A percentile compares a stretch with the other conserved stretches of the same genome.
Conservation (phyloP, 64 coral and sea anemone species). For the Catalaphyllia jardinei region DNA sequence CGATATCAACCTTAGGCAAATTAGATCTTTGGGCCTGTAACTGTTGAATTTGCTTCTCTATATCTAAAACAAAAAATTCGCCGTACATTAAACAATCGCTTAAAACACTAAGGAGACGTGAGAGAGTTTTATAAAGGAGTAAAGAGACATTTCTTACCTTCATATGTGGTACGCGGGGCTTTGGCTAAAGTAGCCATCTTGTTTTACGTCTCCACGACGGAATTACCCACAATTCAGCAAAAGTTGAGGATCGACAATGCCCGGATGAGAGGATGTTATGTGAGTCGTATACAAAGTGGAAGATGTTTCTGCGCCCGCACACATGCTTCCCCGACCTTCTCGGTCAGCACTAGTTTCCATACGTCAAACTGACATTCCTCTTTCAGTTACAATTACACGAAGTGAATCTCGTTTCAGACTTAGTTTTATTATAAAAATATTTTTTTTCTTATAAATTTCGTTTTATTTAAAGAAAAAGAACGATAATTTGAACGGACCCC, state of each 20-base stretch:
- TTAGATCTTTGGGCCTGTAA: constrained; percentile 62
- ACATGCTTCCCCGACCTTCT: too few species aligned
- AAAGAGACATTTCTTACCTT: constrained; percentile 25
- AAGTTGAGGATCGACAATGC: background rate
- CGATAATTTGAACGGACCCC: too few species aligned
- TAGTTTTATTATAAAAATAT: too few species aligned
- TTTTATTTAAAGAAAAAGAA: too few species aligned
- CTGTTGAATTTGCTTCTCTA: constrained; percentile 65
- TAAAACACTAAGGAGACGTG: background rate
- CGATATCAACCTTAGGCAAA: constrained; percentile 28
- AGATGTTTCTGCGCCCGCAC: background rate
- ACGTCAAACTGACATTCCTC: too few species aligned
- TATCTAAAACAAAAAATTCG: constrained; percentile 28
- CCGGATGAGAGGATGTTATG: constrained; percentile 2
- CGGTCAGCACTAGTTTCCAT: too few species aligned
- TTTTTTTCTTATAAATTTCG: too few species aligned
- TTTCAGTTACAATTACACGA: too few species aligned
- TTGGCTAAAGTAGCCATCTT: constrained; percentile 70
- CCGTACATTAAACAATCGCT: background rate
- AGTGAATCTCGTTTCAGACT: too few species aligned
- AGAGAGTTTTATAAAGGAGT: background rate
- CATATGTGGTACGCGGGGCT: constrained; percentile 53
- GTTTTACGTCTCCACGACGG: constrained; percentile 1
- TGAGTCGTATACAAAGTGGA: background rate
- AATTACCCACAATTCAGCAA: constrained; percentile 35